phyloP scores from a whole-genome alignment of 2,113 vertebrate genomes.

The Austrofundulus limnaeus region DNA sequence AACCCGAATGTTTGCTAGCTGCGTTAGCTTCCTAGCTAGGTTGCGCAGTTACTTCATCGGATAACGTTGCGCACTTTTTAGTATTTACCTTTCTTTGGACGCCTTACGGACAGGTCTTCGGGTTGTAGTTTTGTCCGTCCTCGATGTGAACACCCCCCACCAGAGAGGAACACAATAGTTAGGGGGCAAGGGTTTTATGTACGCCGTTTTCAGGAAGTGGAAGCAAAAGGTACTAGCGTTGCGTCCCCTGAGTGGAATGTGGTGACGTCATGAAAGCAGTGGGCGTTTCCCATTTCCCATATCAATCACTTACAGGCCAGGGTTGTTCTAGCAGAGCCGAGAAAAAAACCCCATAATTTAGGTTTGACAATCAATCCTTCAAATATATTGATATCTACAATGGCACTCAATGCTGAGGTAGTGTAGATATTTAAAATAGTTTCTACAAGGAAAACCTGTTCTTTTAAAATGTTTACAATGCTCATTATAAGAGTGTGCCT shows the following conservation, averaged over 20 bases:
- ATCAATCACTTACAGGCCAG: too few relatives aligned
- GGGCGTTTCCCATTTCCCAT: too few relatives aligned
- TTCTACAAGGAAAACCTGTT: too few relatives aligned
- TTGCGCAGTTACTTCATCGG: background rate
- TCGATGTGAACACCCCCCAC: background rate
- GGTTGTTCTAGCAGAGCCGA: too few relatives aligned
- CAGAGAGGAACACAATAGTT: background rate
- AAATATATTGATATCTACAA: too few relatives aligned
- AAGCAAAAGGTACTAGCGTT: background rate
- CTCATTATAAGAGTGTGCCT: too few relatives aligned
- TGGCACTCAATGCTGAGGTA: too few relatives aligned
- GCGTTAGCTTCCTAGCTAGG: slow-evolving; percentile 26
- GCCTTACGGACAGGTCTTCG: background rate
- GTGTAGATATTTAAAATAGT: too few relatives aligned
- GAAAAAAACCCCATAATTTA: too few relatives aligned
- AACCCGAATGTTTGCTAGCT: slow-evolving; percentile 22
- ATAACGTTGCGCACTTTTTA: background rate
- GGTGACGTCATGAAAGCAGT: background rate
- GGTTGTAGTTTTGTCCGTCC: background rate
- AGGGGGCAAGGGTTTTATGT: background rate
- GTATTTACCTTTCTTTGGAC: slow-evolving; percentile 18
- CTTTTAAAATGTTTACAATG: too few relatives aligned
- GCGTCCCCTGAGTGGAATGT: too few relatives aligned
- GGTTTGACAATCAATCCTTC: too few relatives aligned
- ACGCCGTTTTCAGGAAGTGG: slow-evolving; percentile 33